Base-by-base conservation (phyloP, 2,888 invertebrate genomes). In the Tinea semifulvella region DNA sequence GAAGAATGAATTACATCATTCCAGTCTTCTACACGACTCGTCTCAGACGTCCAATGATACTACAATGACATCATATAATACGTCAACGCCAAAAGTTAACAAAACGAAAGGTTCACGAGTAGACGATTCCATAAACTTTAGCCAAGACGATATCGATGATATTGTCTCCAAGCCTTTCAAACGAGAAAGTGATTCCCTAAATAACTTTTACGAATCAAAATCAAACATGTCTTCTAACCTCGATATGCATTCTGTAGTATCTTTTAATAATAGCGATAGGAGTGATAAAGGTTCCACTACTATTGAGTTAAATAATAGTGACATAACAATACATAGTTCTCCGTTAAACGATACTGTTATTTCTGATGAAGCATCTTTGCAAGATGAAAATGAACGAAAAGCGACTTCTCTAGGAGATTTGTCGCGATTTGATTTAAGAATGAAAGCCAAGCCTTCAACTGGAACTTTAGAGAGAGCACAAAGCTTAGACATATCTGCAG, bases 331-430 rank as follows among this genome's bases (percentile, higher is more conserved):
- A 28, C 90, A 90, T 56, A 88, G 88, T 58, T 85, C 86, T 8
- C 86, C 88, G 27, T 70, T 82, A 36, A 85, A 85, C 45, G 77
- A 79, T 19, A 75, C 79, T 3, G 57, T 58, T 3, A 64, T 63
- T 49, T 76, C 77, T n/a, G 79, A 74, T 50, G 77, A 84, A 52
- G 64, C 74, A 7, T 82, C 83, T 1, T 66, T 74, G 45, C 63
- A 74, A 46, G 84, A 84, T 49, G 85, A 86, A 42, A 87, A 87
- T 50, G 86, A 86, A 57, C 73, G 91, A 13, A 90, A 89, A 70
- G 91, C 92, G 2, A 89, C 91, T 1, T 92, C 91, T 26, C 77
- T 92, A 1, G 92, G 91, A 0, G 92, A 92, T 65, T 69, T 92
- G 42, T 90, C 91, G 0, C 86, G 88, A 59, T 87, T 91, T 49